Evolutionary conservation across 2,797 vertebrate genomes (phyloP).

Genomic region (Parauchenoglanis ngamensis): DNA sequence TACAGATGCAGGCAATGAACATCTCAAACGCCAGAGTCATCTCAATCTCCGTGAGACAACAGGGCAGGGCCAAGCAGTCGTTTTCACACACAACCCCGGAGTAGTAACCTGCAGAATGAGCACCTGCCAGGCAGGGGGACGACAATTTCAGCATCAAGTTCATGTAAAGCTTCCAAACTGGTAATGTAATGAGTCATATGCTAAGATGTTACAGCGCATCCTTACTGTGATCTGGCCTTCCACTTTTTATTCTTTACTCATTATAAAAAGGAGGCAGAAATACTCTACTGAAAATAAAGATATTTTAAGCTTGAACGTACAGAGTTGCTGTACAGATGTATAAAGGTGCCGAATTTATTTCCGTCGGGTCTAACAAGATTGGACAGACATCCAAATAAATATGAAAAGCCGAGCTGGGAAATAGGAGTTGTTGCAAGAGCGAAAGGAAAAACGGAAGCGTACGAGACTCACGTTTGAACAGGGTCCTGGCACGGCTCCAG

Average conservation of each 20-base stretch:
- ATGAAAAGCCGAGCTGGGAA: neutral
- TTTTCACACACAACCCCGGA: conserved; percentile 73
- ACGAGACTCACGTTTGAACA: conserved; percentile 87
- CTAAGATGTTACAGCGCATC: neutral
- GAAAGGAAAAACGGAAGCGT: neutral
- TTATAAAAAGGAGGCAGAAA: neutral
- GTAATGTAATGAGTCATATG: neutral
- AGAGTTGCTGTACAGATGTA: neutral
- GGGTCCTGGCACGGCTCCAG: conserved; percentile 85
- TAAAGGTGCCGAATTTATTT: too few relatives aligned
- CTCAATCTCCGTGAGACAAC: conserved; percentile 84
- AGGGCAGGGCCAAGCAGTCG: conserved; percentile 78
- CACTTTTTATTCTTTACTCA: neutral
- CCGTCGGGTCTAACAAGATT: too few relatives aligned
- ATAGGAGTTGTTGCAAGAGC: neutral
- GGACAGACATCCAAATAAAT: too few relatives aligned
- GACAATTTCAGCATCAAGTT: neutral
- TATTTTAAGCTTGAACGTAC: neutral
- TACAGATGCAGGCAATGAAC: conserved; percentile 82
- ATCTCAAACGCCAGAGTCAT: conserved; percentile 89
- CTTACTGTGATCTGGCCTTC: neutral
- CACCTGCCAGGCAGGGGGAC: conserved; percentile 69
- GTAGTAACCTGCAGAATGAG: conserved; percentile 83
- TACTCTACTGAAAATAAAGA: too few relatives aligned
- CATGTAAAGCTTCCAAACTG: neutral